Evolutionary conservation across 92 coral and sea anemone genomes (phyloP).

Genomic region (Muricea muricata): DNA sequence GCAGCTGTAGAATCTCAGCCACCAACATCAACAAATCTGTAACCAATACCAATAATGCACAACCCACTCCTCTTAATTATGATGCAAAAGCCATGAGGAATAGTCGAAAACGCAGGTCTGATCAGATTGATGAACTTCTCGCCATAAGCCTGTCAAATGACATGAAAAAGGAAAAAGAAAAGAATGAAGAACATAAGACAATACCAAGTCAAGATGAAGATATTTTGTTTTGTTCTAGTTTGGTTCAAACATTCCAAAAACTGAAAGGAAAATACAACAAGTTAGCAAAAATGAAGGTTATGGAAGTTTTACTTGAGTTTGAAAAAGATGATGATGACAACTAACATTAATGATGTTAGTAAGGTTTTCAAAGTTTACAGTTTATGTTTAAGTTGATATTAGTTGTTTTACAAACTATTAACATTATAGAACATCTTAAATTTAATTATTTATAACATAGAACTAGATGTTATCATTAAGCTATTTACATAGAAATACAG

Average conservation of each 20-base stretch:
- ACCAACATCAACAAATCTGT: constrained; percentile 1
- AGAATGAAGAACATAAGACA: not conserved
- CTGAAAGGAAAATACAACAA: constrained; percentile 3
- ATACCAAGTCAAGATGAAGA: not conserved
- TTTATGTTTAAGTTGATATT: no score
- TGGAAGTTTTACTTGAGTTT: constrained; percentile 11
- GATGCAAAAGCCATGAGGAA: not conserved
- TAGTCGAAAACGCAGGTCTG: constrained; percentile 17
- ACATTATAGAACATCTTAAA: no score
- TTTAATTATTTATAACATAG: no score
- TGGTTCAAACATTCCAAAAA: not conserved
- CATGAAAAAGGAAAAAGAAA: not conserved
- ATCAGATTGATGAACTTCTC: constrained; percentile 7
- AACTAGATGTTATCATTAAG: no score
- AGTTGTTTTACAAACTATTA: no score
- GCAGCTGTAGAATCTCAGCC: not conserved
- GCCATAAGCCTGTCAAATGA: constrained; percentile 21
- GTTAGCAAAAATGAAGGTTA: not conserved
- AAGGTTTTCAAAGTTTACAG: no score
- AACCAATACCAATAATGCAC: not conserved
- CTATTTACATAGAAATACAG: no score
- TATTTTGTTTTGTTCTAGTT: constrained; percentile 11
- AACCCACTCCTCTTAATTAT: not conserved
- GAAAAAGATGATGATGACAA: not conserved
- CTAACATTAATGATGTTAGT: not conserved